A percentile compares a stretch with the other conserved stretches of the same genome.
These are phyloP conservation scores for Oscheius myriophilus DNA, from an alignment of 2,888 invertebrate genomes.

Conservation along the genomic window DNA sequence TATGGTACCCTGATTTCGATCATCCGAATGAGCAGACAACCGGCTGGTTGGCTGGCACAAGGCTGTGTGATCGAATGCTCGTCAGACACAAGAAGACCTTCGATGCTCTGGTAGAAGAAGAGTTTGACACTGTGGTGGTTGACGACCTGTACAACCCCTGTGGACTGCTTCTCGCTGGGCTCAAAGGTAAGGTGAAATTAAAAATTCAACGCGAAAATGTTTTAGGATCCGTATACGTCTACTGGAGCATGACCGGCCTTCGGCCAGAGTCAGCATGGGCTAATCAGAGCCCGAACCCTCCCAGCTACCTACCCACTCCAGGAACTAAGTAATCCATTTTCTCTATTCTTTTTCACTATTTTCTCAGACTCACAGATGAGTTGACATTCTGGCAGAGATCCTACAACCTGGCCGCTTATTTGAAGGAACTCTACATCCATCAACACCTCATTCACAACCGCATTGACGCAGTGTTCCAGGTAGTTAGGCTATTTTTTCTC, in stretches of 20 bases:
- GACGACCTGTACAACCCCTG: slow-evolving; percentile 71
- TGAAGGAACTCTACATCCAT: slow-evolving; percentile 67
- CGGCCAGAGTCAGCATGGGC: slow-evolving; percentile 70
- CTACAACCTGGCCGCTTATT: slow-evolving; percentile 65
- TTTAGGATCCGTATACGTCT: slow-evolving; percentile 65
- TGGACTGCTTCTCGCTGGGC: slow-evolving; percentile 65
- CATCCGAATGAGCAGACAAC: slow-evolving; percentile 50
- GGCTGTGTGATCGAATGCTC: slow-evolving; percentile 65
- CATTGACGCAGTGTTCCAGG: slow-evolving; percentile 65
- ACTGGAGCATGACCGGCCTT: slow-evolving; percentile 68
- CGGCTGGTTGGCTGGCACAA: slow-evolving; percentile 65
- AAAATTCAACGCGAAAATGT: too few species aligned
- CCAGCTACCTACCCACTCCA: slow-evolving; percentile 69
- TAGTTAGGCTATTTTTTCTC: slow-evolving; percentile 12
- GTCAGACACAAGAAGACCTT: slow-evolving; percentile 54
- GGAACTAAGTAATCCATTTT: slow-evolving; percentile 62
- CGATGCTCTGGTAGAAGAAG: slow-evolving; percentile 56
- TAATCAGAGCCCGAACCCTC: slow-evolving; percentile 68
- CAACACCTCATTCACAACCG: slow-evolving; percentile 67
- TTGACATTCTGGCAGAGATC: slow-evolving; percentile 60
- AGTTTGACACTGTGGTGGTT: slow-evolving; percentile 67
- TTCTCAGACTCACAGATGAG: slow-evolving; percentile 63
- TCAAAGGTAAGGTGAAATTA: slow-evolving; percentile 46
- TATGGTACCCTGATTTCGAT: slow-evolving; percentile 35
- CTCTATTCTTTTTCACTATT: not conserved